Evolutionary conservation across 2,797 vertebrate species (phyloP).

Genomic region (Enteromius argenteus): DNA sequence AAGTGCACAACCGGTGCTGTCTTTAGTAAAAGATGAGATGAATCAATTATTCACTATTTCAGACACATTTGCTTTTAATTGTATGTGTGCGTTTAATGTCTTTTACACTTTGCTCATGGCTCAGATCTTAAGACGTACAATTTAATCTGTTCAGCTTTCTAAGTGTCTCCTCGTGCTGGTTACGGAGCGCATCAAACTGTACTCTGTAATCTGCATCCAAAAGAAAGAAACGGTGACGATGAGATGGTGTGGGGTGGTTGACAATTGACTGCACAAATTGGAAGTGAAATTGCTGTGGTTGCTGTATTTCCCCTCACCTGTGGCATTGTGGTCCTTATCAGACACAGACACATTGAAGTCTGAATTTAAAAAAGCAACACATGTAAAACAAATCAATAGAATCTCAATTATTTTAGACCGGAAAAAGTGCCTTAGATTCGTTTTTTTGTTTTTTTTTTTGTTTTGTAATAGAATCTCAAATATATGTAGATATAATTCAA

Average conservation of each 20-base stretch:
- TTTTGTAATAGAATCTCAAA: not conserved
- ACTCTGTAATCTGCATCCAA: constrained; percentile 2
- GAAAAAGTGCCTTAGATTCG: no score
- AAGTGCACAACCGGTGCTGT: constrained; percentile 21
- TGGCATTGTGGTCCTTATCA: not conserved
- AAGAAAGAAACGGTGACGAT: not conserved
- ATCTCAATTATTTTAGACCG: no score
- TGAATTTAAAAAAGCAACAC: not conserved
- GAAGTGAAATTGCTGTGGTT: not conserved
- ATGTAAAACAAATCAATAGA: not conserved
- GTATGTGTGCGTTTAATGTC: not conserved
- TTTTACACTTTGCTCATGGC: not conserved
- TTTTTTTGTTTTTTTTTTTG: no score
- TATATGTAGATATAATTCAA: not conserved
- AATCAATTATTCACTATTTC: not conserved
- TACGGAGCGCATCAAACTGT: not conserved
- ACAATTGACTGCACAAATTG: not conserved
- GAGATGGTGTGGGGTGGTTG: not conserved
- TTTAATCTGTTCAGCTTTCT: constrained; percentile 13
- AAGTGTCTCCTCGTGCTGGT: not conserved
- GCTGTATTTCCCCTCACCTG: not conserved
- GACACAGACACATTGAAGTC: not conserved
- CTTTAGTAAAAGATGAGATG: not conserved
- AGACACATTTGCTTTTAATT: not conserved
- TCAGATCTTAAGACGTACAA: not conserved